Evolutionary conservation across 1,140 invertebrate species (phyloP), one percentile per base, ranked within the genome.

Genomic region (Drosophila tropicalis): DNA sequence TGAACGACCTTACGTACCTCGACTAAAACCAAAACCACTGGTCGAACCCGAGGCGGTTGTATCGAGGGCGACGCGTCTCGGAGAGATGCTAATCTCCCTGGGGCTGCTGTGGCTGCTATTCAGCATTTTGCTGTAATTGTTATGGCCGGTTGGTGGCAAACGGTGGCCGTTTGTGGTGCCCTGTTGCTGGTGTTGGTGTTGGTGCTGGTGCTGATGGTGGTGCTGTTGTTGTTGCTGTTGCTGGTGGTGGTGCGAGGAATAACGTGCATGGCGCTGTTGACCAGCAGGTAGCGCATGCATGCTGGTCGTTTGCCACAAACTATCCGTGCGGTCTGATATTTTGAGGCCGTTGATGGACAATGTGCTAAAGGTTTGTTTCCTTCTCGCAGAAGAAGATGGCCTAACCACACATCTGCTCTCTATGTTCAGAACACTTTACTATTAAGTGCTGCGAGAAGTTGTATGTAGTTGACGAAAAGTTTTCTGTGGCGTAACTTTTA

Each of bases 281-380:
- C 36, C 47, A 66, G 66, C 76, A 34, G 44, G 44, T 22, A 72
- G 54, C 29, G 73, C 65, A 34, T 76, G 76, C 90, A 91, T 90
- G 73, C 90, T 90, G 79, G 83, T 83, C 68, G 80, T 83, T 70
- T 91, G 90, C 90, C 90, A 91, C 62, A 91, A 64, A 63, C 90
- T 91, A 55, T 91, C 90, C 44, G 90, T 91, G 55, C 81, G 87
- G 72, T 91, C 90, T 70, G 90, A 91, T 85, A 89, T 89, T 29
- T 71, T 89, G 85, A 74, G 47, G 84, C 84, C 75, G 82, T 83
- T 36, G 7, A 9, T 22, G 32, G 34, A 51, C 44, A 17, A 44
- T 65, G 25, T 39, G 36, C 12, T 67, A 7, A 44, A 41, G n/a
- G 55, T 47, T 25, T 67, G 19, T 56, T 67, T 55, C 47, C 25